phyloP scores from a whole-genome alignment of 2,888 invertebrate species.

The Macaria notata region DNA sequence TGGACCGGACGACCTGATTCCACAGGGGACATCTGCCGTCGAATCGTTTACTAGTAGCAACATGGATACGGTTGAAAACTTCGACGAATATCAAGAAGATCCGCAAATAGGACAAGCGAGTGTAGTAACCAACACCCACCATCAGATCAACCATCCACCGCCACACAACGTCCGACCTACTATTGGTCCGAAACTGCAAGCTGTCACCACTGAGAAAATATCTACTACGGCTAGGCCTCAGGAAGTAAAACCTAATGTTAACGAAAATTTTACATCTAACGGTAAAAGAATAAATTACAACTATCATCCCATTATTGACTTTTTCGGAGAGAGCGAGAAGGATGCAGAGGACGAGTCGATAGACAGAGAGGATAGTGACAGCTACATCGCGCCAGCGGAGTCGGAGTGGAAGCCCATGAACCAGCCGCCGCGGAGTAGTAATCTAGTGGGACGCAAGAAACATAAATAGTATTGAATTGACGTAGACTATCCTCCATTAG shows the following conservation, averaged over 20 bases:
- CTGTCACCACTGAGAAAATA: slow-evolving; percentile 50
- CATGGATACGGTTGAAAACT: slow-evolving; percentile 62
- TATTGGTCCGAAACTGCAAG: slow-evolving; percentile 65
- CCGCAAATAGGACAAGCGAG: slow-evolving; percentile 53
- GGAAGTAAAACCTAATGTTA: slow-evolving; percentile 42
- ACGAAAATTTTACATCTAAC: slow-evolving; percentile 49
- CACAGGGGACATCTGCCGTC: slow-evolving; percentile 68
- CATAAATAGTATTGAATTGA: slow-evolving; percentile 31
- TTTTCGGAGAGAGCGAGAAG: slow-evolving; percentile 82
- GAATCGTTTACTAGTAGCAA: slow-evolving; percentile 55
- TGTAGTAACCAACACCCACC: slow-evolving; percentile 29
- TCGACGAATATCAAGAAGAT: slow-evolving; percentile 57
- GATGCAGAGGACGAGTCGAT: slow-evolving; percentile 57
- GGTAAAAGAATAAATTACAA: slow-evolving; percentile 88
- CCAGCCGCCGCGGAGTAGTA: slow-evolving; percentile 48
- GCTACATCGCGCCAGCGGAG: slow-evolving; percentile 55
- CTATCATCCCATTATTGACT: slow-evolving; percentile 92
- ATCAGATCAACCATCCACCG: slow-evolving; percentile 13
- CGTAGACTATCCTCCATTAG: too few relatives aligned
- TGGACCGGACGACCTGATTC: slow-evolving; percentile 65
- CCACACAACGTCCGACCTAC: slow-evolving; percentile 50
- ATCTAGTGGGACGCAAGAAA: slow-evolving; percentile 36
- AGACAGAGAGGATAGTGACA: slow-evolving; percentile 66
- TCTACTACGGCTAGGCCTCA: slow-evolving; percentile 41
- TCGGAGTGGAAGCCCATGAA: slow-evolving; percentile 79